phyloP scores from a whole-genome alignment of 2,113 vertebrate genomes.

The Mirounga angustirostris region DNA sequence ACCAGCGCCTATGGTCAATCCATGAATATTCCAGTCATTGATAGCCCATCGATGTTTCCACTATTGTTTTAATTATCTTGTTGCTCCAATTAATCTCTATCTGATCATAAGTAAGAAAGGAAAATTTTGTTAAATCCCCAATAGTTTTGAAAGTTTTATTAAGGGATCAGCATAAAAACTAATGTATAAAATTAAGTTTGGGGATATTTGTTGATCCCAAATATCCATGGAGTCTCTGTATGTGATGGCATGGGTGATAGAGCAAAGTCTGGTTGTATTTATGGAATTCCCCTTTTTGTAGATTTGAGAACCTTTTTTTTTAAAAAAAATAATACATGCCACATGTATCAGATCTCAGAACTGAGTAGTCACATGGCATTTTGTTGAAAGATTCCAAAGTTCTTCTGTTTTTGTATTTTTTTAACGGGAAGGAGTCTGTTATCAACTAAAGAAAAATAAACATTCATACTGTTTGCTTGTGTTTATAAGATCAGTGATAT shows the following conservation, averaged over 20 bases:
- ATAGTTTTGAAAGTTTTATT: not conserved
- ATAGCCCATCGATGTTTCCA: not conserved
- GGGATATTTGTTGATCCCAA: not conserved
- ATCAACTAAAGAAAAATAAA: conserved; percentile 61
- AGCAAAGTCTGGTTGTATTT: not conserved
- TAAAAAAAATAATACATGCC: not conserved
- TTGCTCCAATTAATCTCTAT: not conserved
- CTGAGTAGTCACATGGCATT: not conserved
- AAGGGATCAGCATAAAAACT: conserved; percentile 2
- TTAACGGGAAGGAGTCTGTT: not conserved
- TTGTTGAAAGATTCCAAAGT: conserved; percentile 13
- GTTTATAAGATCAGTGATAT: conserved; percentile 1
- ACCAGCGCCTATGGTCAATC: not conserved
- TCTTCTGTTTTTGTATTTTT: not conserved
- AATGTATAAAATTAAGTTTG: not conserved
- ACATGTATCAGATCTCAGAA: not conserved
- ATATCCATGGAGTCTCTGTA: not conserved
- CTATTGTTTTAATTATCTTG: not conserved
- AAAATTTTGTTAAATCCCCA: not conserved
- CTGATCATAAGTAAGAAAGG: not conserved
- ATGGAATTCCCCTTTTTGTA: not conserved
- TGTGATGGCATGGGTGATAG: not conserved
- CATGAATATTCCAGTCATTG: not conserved
- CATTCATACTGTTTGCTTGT: conserved; percentile 31
- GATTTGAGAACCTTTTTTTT: not conserved